Conservation (phyloP, 2,797 vertebrate species). For the Danio choprae region DNA sequence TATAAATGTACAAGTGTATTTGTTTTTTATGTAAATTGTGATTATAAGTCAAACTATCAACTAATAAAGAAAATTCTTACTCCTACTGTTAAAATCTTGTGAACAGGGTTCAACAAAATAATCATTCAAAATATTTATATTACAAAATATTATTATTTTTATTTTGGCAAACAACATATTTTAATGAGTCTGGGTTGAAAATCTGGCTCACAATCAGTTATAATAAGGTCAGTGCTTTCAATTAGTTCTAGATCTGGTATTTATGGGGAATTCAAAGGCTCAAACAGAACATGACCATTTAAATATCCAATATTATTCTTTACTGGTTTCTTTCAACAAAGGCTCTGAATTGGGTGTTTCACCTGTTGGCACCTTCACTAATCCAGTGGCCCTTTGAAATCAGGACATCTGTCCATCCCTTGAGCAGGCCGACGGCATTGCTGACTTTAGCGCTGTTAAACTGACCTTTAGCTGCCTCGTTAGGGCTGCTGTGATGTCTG, state of each 20-base stretch:
- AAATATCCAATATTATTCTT: neutral
- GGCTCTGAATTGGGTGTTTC: conserved; percentile 49
- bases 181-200: no score
- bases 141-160: no score
- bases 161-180: no score
- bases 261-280: neutral
- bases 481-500: conserved; percentile 59
- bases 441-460: conserved; percentile 66
- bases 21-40: no score
- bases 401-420: conserved; percentile 57
- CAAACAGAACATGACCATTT: neutral
- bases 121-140: no score
- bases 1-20: no score
- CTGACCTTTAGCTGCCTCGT: conserved; percentile 77
- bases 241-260: neutral
- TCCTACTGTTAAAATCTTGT: no score
- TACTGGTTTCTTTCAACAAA: neutral
- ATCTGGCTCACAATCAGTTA: no score
- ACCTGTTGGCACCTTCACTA: conserved; percentile 58
- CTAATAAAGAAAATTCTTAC: no score
- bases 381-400: conserved; percentile 66
- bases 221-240: no score
- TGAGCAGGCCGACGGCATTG: conserved; percentile 61
- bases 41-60: no score
- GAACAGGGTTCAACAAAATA: no score